Evolutionary conservation across 64 coral and sea anemone species (phyloP).

Genomic region (Anthopleura sola): DNA sequence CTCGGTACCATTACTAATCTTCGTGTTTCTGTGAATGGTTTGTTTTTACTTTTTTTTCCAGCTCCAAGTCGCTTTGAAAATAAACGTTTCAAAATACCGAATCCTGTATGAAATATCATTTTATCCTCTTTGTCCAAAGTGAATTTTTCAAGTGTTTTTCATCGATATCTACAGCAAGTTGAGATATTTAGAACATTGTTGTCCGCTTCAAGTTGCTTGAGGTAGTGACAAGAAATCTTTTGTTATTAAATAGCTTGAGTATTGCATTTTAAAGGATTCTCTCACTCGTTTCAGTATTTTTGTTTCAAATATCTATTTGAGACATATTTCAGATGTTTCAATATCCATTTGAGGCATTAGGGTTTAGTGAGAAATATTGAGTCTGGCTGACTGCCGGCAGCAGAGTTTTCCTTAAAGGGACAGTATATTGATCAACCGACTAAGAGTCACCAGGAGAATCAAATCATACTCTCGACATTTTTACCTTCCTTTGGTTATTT

Average conservation of each 20-base stretch:
- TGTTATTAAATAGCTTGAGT: not conserved
- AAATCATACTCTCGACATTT: not conserved
- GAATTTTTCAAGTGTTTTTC: not conserved
- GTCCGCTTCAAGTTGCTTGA: not conserved
- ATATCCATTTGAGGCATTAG: too few species aligned
- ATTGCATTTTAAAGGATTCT: not conserved
- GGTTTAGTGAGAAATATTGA: not conserved
- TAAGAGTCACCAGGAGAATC: not conserved
- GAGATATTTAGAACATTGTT: not conserved
- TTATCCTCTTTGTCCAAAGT: not conserved
- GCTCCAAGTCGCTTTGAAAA: too few species aligned
- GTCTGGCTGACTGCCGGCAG: not conserved
- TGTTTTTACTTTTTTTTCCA: too few species aligned
- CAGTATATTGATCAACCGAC: not conserved
- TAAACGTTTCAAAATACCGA: too few species aligned
- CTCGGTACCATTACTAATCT: not conserved
- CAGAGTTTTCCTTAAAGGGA: not conserved
- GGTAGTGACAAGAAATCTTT: not conserved
- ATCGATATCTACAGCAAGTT: not conserved
- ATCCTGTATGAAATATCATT: not conserved
- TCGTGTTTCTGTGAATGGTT: not conserved
- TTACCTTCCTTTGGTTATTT: not conserved
- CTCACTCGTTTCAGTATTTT: too few species aligned
- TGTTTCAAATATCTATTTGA: too few species aligned
- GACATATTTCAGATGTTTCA: too few species aligned